Evolutionary conservation across 2,113 vertebrate genomes (phyloP).

Genomic region (Epinephelus cyanopodus): DNA sequence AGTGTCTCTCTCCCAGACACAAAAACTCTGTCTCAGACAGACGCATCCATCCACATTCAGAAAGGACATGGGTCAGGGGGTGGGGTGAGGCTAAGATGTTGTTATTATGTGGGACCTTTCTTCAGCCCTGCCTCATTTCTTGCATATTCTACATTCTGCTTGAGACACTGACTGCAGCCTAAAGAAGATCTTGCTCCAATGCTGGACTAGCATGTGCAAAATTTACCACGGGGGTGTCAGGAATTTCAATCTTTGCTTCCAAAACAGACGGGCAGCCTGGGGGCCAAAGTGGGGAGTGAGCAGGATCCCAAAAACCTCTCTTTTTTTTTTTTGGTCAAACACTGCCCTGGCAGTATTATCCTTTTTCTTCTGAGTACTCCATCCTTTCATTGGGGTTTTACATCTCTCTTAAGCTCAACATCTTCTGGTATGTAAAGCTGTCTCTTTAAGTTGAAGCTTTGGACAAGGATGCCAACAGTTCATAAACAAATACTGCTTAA

Average conservation of each 20-base stretch:
- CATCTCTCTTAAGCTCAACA: constrained; percentile 10
- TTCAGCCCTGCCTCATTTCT: constrained; percentile 59
- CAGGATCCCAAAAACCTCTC: constrained; percentile 40
- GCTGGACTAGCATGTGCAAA: constrained; percentile 85
- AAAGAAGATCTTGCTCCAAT: constrained; percentile 50
- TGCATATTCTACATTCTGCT: constrained; percentile 75
- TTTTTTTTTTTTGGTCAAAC: constrained; percentile 8
- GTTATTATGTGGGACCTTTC: constrained; percentile 67
- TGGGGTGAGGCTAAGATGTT: constrained; percentile 55
- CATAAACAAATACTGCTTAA: constrained; percentile 43
- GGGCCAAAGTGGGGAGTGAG: constrained; percentile 58
- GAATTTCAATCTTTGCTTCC: constrained; percentile 95
- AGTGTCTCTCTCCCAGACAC: constrained; percentile 9
- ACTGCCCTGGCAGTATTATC: constrained; percentile 15
- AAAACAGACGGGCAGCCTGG: constrained; percentile 81
- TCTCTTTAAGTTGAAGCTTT: constrained; percentile 27
- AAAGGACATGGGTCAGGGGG: constrained; percentile 63
- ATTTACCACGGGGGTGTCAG: constrained; percentile 90
- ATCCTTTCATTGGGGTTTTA: constrained; percentile 25
- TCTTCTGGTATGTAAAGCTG: constrained; percentile 51
- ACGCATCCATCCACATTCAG: constrained; percentile 37
- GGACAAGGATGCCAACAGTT: constrained; percentile 78
- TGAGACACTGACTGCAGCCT: constrained; percentile 53
- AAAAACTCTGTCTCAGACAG: constrained; percentile 26
- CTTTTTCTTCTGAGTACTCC: constrained; percentile 14